Evolutionary conservation across 2,888 invertebrate genomes (phyloP).

Genomic region (Hirtodrosophila alboralis): DNA sequence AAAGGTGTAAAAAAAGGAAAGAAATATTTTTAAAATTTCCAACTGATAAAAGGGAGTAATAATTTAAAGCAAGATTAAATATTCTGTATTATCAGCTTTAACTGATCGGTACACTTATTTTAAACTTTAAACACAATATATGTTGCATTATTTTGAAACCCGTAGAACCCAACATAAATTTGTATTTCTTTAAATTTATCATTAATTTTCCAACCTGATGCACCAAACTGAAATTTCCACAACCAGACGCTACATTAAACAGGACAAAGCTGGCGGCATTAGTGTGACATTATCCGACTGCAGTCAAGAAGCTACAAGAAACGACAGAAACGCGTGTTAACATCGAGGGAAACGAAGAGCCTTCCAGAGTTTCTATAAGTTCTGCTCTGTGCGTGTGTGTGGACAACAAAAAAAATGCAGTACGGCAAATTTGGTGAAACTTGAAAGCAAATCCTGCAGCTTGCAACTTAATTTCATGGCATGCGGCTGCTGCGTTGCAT

Average conservation of each 20-base stretch:
- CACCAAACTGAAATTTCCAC: slow-evolving; percentile 25
- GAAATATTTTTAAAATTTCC: no score
- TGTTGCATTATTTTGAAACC: no score
- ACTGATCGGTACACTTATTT: no score
- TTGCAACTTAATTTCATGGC: slow-evolving; percentile 77
- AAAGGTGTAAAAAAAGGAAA: no score
- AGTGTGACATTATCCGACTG: slow-evolving; percentile 73
- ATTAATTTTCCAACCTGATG: slow-evolving; percentile 10
- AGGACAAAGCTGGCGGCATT: slow-evolving; percentile 72
- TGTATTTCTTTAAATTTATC: not conserved
- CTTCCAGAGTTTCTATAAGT: slow-evolving; percentile 37
- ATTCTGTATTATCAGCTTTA: no score
- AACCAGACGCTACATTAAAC: slow-evolving; percentile 62
- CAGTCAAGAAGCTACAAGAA: slow-evolving; percentile 61
- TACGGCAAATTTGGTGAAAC: slow-evolving; percentile 65
- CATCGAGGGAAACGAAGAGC: slow-evolving; percentile 53
- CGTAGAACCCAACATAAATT: no score
- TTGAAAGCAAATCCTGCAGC: slow-evolving; percentile 76
- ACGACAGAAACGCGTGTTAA: slow-evolving; percentile 68
- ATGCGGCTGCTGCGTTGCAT: slow-evolving; percentile 62
- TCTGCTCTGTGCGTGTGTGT: slow-evolving; percentile 11
- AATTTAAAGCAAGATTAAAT: no score
- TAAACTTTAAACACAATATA: no score
- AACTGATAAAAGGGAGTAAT: no score
- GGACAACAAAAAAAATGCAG: slow-evolving; percentile 31